phyloP scores from a whole-genome alignment of 35 echinoderm and acorn worm genomes.

The Lytechinus variegatus region DNA sequence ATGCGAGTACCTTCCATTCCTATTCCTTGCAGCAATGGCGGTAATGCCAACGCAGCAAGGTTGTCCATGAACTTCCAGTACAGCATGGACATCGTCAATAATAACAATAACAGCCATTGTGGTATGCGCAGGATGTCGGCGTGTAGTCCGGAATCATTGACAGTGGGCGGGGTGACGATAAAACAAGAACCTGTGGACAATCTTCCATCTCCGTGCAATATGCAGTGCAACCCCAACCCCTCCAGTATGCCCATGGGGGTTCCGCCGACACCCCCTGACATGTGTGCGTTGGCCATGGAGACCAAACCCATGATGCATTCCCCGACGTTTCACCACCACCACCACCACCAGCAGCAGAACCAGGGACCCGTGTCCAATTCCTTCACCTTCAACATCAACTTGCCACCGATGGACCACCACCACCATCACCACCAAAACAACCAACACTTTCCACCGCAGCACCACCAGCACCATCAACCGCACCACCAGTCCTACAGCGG shows the following conservation, averaged over 20 bases:
- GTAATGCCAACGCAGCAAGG: background rate
- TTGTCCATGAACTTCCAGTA: conserved; percentile 46
- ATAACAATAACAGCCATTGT: background rate
- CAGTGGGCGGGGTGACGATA: conserved; percentile 55
- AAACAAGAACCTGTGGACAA: conserved; percentile 72
- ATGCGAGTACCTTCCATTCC: background rate
- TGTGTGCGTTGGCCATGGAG: conserved; percentile 16
- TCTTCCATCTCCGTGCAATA: conserved; percentile 53
- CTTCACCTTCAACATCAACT: conserved; percentile 44
- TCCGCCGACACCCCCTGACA: background rate
- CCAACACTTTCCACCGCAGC: background rate
- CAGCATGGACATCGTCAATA: conserved; percentile 41
- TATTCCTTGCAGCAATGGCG: background rate
- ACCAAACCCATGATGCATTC: conserved; percentile 41
- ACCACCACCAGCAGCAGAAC: conserved; percentile 25
- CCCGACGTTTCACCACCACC: conserved; percentile 19
- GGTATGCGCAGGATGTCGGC: background rate
- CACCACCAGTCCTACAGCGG: conserved; percentile 53
- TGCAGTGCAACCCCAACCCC: background rate
- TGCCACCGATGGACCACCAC: conserved; percentile 48
- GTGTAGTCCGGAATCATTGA: background rate
- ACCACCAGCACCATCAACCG: conserved; percentile 41
- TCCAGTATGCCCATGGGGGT: conserved; percentile 27
- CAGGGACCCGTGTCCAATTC: conserved; percentile 36
- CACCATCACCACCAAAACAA: conserved; percentile 20